Evolutionary conservation across 2,888 invertebrate species (phyloP), one percentile per base, ranked within the genome.

Genomic region (Chelonus formosanus): DNA sequence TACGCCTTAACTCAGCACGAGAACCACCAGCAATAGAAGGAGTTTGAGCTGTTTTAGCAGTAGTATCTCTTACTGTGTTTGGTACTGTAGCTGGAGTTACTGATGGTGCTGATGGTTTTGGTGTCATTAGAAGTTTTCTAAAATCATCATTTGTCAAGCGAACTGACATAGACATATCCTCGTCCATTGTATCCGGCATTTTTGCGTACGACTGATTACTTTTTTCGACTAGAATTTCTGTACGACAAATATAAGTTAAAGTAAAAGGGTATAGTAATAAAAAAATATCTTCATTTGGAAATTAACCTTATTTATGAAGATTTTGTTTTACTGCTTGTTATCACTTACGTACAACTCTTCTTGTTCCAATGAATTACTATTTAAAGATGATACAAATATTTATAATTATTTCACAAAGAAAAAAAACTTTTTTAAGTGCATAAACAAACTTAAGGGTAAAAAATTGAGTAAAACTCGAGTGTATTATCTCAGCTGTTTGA

Each of bases 61-160:
- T 89, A 1, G 90, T 90, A 80, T 91, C 91, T 34, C 91, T 85
- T 5, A 90, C 88, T 0, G 91, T 90, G 3, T 91, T 91, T 0
- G 79, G 88, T 73, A 74, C 85, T 73, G 76, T 86, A 73, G 75
- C 87, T 56, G 89, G 88, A 0, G 88, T 86, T 3, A 84, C 72
- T 31, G 87, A 86, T 5, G 87, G 85, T 0, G 90, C 90, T 0
- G 93, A 91, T 4, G 92, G 89, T 69, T 96, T 88, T 0, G 98
- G 98, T 0, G 98, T 98, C 93, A 97, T 97, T 73, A 98, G 85
- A 60, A 98, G 86, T 81, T 96, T 97, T 63, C 98, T 90, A 81
- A 98, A 98, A 86, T 98, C 98, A 82, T 96, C 98, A 87, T 98
- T 98, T 5, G 97, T 97, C 63, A 98, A 87, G 73, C 94, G 89